These are phyloP conservation scores for Donacobius atricapilla DNA, from an alignment of 2,113 vertebrate genomes.

Conservation along the genomic window DNA sequence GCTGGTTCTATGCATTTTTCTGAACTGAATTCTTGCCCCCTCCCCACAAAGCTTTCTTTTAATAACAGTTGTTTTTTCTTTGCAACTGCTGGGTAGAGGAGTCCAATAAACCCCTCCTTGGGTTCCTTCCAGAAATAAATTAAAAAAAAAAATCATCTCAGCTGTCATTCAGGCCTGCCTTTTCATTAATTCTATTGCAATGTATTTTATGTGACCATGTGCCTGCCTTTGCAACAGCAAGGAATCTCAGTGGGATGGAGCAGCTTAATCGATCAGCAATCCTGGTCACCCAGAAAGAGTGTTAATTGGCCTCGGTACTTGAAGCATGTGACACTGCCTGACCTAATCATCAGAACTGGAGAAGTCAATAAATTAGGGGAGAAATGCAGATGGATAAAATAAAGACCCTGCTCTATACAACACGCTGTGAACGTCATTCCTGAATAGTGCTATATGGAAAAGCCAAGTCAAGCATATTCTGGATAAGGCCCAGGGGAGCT, in stretches of 20 bases:
- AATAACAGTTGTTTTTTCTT: conserved; percentile 57
- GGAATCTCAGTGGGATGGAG: conserved; percentile 51
- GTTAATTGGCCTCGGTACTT: conserved; percentile 66
- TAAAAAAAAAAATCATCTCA: background rate
- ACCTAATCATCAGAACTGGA: conserved; percentile 61
- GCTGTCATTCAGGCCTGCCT: conserved; percentile 41
- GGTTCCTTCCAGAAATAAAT: conserved; percentile 27
- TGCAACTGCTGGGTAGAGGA: conserved; percentile 6
- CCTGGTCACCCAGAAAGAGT: conserved; percentile 54
- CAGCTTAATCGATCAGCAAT: conserved; percentile 54
- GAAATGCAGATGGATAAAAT: conserved; percentile 44
- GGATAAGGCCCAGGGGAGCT: background rate
- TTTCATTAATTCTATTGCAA: conserved; percentile 64
- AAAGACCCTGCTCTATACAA: background rate
- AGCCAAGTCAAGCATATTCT: conserved; percentile 10
- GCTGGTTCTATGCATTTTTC: background rate
- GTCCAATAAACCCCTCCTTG: conserved; percentile 19
- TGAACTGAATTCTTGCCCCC: background rate
- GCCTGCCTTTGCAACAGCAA: conserved; percentile 46
- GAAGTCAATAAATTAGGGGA: conserved; percentile 54
- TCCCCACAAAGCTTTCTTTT: conserved; percentile 4
- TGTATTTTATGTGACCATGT: background rate
- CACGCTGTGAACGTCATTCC: background rate
- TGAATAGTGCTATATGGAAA: background rate
- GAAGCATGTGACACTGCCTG: conserved; percentile 49